Evolutionary conservation across 2,797 vertebrate genomes (phyloP), one percentile per base, ranked within the genome.

Genomic region (Staurois parvus): DNA sequence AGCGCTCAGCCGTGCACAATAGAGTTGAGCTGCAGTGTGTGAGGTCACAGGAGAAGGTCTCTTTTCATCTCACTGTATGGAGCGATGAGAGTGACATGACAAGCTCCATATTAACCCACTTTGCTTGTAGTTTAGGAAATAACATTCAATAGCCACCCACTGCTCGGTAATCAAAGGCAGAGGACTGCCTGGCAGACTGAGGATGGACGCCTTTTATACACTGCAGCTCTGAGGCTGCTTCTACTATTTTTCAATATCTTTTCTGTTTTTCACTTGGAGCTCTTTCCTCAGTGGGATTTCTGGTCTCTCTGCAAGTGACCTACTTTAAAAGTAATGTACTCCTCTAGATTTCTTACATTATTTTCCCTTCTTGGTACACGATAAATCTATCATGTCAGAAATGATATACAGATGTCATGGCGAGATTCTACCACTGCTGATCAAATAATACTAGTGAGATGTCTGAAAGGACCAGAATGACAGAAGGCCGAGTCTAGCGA

Each of bases 281-380:
- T 59, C 37, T 66, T 77, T 48, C 68, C 80, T 83, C 85, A 66
- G 75, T 84, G 76, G 81, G 85, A 83, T 86, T 83, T 82, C 75
- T 85, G 28, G 40, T 78, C 79, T 86, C 80, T n/a, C 75, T 78
- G 75, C 85, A 83, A 86, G 80, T 73, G 81, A 87, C 85, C 76
- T 87, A 87, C 69, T 79, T 83, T 75, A 26, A 76, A 79, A 79
- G 81, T 75, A 83, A 79, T 84, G 70, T 74, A 83, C 68, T 79
- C 19, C 56, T 68, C 32, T 30, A 4, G 32, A 83, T 73, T 52
- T 42, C 29, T 79, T 26, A 42, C 62, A 79, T 83, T 83, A 79
- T 83, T 74, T 30, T 84, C 34, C 59, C 17, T 72, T 66, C 64
- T 62, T 67, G 29, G 30, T 48, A 72, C 21, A 68, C 67, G 30